Conservation (phyloP, 2,888 invertebrate species). For the Baccha elongata region DNA sequence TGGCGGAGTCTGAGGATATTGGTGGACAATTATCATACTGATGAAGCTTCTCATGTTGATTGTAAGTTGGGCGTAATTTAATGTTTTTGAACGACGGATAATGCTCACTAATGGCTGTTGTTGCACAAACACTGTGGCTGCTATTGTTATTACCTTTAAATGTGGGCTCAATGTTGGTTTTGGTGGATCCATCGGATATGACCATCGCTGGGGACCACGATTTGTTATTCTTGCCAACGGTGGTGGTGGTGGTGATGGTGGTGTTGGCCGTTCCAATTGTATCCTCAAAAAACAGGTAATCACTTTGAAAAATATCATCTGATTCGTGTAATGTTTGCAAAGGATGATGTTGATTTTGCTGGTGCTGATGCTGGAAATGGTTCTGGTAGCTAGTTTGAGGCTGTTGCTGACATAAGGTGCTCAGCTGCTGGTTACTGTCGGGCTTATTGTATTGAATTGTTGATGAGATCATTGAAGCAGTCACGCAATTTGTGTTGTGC, state of each 20-base stretch:
- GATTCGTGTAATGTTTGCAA: constrained; percentile 56
- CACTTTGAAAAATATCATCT: constrained; percentile 68
- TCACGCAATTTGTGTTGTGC: constrained; percentile 48
- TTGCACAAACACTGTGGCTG: constrained; percentile 73
- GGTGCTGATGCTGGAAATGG: constrained; percentile 28
- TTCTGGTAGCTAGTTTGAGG: constrained; percentile 49
- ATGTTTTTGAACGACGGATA: constrained; percentile 57
- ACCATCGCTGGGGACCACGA: constrained; percentile 16
- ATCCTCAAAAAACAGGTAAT: constrained; percentile 71
- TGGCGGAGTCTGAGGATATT: constrained; percentile 23
- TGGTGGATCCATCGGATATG: constrained; percentile 15
- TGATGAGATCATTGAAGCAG: constrained; percentile 65
- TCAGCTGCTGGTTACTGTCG: constrained; percentile 49
- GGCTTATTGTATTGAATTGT: constrained; percentile 72
- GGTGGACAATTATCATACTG: constrained; percentile 22
- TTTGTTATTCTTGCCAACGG: constrained; percentile 55
- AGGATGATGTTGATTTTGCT: constrained; percentile 40
- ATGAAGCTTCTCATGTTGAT: constrained; percentile 36
- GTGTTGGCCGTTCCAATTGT: constrained; percentile 24
- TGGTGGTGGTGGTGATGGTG: constrained; percentile 1
- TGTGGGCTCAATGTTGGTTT: constrained; percentile 49
- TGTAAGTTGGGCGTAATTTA: constrained; percentile 67
- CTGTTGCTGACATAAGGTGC: constrained; percentile 60
- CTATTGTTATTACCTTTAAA: constrained; percentile 55
- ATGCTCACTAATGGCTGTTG: constrained; percentile 72